phyloP scores from a whole-genome alignment of 1,140 invertebrate species.

The Caerostris extrusa region DNA sequence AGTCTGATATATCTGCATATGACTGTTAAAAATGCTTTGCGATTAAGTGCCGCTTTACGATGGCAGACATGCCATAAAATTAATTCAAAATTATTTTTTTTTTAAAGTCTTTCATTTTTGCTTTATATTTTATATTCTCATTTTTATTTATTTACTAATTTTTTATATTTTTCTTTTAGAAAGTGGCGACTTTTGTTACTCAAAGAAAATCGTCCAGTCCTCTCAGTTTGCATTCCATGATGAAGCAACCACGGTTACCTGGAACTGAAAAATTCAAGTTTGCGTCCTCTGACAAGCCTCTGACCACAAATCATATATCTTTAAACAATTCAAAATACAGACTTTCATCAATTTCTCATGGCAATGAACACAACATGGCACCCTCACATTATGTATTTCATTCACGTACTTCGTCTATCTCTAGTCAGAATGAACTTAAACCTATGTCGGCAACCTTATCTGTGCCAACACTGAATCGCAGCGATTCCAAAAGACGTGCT shows the following conservation, averaged over 20 bases:
- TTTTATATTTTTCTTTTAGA: slow-evolving; percentile 34
- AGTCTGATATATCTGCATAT: too few relatives aligned
- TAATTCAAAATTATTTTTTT: neutral
- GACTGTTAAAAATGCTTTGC: too few relatives aligned
- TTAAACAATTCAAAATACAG: slow-evolving; percentile 27
- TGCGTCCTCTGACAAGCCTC: slow-evolving; percentile 9
- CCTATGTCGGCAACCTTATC: slow-evolving; percentile 53
- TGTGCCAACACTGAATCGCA: slow-evolving; percentile 47
- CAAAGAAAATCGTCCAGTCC: neutral
- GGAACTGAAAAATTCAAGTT: slow-evolving; percentile 73
- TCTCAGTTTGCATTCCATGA: slow-evolving; percentile 25
- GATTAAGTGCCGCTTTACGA: too few relatives aligned
- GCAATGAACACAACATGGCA: neutral
- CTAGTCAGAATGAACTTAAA: slow-evolving; percentile 54
- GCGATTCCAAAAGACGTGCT: slow-evolving; percentile 58
- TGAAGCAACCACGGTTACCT: slow-evolving; percentile 70
- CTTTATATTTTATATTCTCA: neutral
- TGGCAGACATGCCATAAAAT: neutral
- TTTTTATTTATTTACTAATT: neutral
- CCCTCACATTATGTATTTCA: slow-evolving; percentile 33
- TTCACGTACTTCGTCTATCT: slow-evolving; percentile 24
- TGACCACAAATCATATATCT: slow-evolving; percentile 4
- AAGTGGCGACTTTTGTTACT: slow-evolving; percentile 22
- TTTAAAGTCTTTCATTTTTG: neutral
- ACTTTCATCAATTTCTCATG: neutral